Conservation (phyloP, 1,140 invertebrate genomes). For the Zaprionus camerounensis region DNA sequence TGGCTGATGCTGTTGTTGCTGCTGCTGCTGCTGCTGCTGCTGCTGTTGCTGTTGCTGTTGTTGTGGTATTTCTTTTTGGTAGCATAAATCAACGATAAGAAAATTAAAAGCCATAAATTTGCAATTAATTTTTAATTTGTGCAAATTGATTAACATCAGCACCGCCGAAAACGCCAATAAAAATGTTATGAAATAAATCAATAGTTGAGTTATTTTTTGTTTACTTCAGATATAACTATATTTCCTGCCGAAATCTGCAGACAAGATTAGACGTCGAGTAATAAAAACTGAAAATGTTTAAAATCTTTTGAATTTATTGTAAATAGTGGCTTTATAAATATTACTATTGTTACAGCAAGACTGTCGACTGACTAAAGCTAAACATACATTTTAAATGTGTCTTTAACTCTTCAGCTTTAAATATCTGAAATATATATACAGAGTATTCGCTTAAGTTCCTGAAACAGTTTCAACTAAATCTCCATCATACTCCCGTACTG, state of each 20-base stretch:
- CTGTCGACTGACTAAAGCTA: no score
- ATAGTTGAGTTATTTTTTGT: constrained; percentile 16
- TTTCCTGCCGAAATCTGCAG: constrained; percentile 11
- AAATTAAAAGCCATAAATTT: constrained; percentile 83
- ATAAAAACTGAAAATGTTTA: background rate
- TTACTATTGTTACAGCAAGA: no score
- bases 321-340: background rate
- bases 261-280: background rate
- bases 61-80: constrained; percentile 24
- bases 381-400: no score
- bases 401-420: no score
- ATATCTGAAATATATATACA: no score
- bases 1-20: background rate
- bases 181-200: constrained; percentile 71
- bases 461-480: background rate
- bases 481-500: background rate
- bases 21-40: background rate
- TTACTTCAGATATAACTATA: constrained; percentile 25
- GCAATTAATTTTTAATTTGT: constrained; percentile 83
- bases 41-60: background rate
- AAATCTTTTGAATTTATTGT: background rate
- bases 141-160: constrained; percentile 77
- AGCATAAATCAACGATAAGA: constrained; percentile 77
- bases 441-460: background rate
- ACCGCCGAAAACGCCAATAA: constrained; percentile 62